phyloP scores from a whole-genome alignment of 2,888 invertebrate genomes.

The Noctua janthe region DNA sequence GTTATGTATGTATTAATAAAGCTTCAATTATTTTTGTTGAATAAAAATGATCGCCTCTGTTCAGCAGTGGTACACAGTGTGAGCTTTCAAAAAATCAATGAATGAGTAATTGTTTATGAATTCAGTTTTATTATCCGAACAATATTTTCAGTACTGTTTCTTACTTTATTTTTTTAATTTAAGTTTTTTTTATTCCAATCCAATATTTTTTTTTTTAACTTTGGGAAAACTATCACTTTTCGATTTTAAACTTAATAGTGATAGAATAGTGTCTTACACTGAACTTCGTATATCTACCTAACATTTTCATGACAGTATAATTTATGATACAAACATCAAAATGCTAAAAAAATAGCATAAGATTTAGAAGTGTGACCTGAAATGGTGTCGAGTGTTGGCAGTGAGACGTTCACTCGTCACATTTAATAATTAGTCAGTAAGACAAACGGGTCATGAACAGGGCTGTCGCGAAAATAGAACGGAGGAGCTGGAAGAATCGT shows the following conservation, averaged over 20 bases:
- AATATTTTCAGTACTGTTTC: not conserved
- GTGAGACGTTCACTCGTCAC: constrained; percentile 75
- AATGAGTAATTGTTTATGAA: not conserved
- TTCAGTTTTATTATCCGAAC: not conserved
- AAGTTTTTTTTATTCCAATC: not conserved
- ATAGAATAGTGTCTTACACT: too few species aligned
- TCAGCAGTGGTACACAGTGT: not conserved
- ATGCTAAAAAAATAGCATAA: constrained; percentile 25
- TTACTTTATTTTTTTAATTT: not conserved
- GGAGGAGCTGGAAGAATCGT: not conserved
- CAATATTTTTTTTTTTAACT: not conserved
- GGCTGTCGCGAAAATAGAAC: constrained; percentile 64
- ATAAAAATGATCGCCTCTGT: not conserved
- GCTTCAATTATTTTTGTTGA: not conserved
- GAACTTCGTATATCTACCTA: not conserved
- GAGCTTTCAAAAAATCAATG: not conserved
- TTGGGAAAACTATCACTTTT: too few species aligned
- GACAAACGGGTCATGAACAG: constrained; percentile 73
- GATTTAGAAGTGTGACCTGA: constrained; percentile 61
- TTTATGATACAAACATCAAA: constrained; percentile 23
- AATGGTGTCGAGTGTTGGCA: constrained; percentile 70
- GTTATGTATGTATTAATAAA: not conserved
- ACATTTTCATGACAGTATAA: not conserved
- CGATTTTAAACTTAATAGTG: not conserved
- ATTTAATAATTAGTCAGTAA: constrained; percentile 78